Base-by-base conservation (phyloP, 2,797 vertebrate genomes). In the Nyctalus aviator region DNA sequence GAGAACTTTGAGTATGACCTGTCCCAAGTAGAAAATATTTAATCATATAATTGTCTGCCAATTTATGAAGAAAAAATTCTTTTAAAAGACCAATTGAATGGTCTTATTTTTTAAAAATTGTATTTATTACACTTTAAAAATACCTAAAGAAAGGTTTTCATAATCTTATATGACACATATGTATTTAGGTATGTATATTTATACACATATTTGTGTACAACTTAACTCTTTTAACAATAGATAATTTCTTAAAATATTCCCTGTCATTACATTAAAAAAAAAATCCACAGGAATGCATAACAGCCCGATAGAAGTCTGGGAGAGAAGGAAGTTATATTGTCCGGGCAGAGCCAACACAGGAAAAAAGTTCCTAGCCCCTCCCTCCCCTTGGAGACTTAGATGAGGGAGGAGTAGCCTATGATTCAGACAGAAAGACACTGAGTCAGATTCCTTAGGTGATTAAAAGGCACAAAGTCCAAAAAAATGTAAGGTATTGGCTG, bases 381-480 rank as follows among this genome's bases (percentile, higher is more conserved):
- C 93, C n/a, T 88, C 27, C 97, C 84, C 66, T 72, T 83, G 93
- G 96, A 96, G 76, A 81, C 72, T 72, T 6, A 96, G 91, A 96
- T 96, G 94, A 98, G 97, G 88, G 66, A 96, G 73, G 13, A 84
- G 32, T 55, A 37, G 71, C 77, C 97, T 97, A 53, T 97, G 97
- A 98, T 98, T 84, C 73, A 53, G 59, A 89, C 87, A 93, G 95
- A 95, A 90, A 96, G 96, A 94, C 94, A 97, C 79, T 84, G 81
- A 97, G 92, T 96, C 85, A 84, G 77, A 94, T 95, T 93, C 95
- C 82, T 88, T 89, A 71, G 2, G 94, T 97, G 95, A 97, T 97
- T 98, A 97, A 97, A 97, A 95, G 93, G 55, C 18, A 93, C 66
- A 93, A 95, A 97, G 62, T 89, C 91, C 83, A 96, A 95, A 96